Conservation (phyloP, 2,888 invertebrate genomes). For the Clostera curtula region DNA sequence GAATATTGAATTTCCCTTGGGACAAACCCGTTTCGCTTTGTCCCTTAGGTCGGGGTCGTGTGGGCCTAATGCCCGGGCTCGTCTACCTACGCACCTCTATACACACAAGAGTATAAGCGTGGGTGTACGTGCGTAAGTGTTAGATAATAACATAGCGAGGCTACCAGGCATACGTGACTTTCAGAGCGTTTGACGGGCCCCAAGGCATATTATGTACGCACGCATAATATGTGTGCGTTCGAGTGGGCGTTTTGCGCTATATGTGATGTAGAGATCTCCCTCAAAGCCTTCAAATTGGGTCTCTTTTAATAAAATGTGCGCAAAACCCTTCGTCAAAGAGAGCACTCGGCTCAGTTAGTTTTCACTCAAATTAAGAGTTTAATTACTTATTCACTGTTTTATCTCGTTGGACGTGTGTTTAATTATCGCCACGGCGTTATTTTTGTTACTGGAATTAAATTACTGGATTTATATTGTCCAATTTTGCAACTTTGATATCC, state of each 20-base stretch:
- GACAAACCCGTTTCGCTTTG: slow-evolving; percentile 76
- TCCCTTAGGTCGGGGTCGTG: slow-evolving; percentile 72
- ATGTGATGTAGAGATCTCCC: slow-evolving; percentile 52
- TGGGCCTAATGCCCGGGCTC: slow-evolving; percentile 70
- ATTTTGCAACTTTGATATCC: too few species aligned
- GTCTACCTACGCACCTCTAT: slow-evolving; percentile 35
- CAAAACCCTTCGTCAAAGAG: slow-evolving; percentile 29
- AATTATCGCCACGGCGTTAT: too few species aligned
- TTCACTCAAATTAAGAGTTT: too few species aligned
- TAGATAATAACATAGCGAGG: slow-evolving; percentile 70
- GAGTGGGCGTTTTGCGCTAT: slow-evolving; percentile 51
- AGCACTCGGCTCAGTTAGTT: slow-evolving; percentile 17
- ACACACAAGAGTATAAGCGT: slow-evolving; percentile 30
- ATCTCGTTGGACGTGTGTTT: too few species aligned
- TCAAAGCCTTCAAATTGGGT: slow-evolving; percentile 69
- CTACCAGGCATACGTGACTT: slow-evolving; percentile 70
- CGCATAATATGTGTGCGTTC: slow-evolving; percentile 34
- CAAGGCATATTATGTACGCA: slow-evolving; percentile 39
- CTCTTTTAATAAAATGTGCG: slow-evolving; percentile 54
- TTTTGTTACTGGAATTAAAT: too few species aligned
- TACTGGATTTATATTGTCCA: too few species aligned
- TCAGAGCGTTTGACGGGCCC: slow-evolving; percentile 65
- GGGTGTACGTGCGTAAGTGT: slow-evolving; percentile 63
- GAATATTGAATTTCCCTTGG: slow-evolving; percentile 77
- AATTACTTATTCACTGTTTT: too few species aligned